Percentiles rank a stretch among this genome's conserved stretches.
These are phyloP conservation scores for Helogale parvula DNA, from an alignment of 2,113 vertebrate species.

Conservation along the genomic window DNA sequence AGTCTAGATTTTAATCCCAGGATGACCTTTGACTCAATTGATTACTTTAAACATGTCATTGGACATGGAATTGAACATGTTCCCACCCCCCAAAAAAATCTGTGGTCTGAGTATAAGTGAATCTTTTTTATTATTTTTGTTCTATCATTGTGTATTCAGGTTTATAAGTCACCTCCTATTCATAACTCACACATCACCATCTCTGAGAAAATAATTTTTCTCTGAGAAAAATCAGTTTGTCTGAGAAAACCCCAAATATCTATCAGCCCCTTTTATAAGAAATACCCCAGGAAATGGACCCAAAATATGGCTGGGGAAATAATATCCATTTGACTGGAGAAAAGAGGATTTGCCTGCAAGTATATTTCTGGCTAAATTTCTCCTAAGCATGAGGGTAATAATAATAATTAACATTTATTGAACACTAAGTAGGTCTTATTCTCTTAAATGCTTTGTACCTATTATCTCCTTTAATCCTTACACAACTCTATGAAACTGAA, in stretches of 20 bases:
- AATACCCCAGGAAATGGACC: background rate
- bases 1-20: background rate
- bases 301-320: background rate
- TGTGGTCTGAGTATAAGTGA: background rate
- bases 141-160: background rate
- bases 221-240: no score
- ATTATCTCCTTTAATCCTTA: background rate
- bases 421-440: background rate
- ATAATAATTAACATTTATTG: background rate
- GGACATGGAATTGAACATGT: no score
- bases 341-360: background rate
- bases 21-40: background rate
- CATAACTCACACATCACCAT: background rate
- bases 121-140: background rate
- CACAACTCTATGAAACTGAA: background rate
- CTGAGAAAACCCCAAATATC: background rate
- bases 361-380: background rate
- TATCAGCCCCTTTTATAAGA: background rate
- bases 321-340: background rate
- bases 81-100: background rate
- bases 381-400: background rate
- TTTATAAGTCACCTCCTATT: background rate
- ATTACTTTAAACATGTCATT: background rate
- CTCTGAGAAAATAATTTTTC: background rate
- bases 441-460: background rate